Evolutionary conservation across 2,888 invertebrate genomes (phyloP), one percentile per base, ranked within the genome.

Genomic region (Eupithecia insigniata): DNA sequence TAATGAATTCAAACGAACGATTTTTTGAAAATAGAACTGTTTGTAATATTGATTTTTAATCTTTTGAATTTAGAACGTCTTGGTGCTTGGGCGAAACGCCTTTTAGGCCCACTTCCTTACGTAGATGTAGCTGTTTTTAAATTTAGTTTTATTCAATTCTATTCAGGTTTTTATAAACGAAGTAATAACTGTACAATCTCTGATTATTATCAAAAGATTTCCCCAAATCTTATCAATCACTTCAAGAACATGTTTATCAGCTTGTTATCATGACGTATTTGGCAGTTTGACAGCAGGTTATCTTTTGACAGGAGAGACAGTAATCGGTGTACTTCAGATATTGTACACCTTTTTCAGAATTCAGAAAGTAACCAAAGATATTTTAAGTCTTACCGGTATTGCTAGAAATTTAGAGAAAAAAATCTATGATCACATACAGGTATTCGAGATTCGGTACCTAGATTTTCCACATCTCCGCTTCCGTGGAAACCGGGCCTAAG

Each of bases 281-380:
- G 89, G 89, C 88, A 86, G 71, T 76, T 84, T 88, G 90, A 89
- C 90, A 89, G 87, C 83, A 86, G 85, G 85, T 85, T 87, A 87
- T 87, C 82, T 46, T 82, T 84, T 88, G 91, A 91, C 91, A 91
- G 87, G 82, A 83, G 85, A 84, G 82, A 86, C 83, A 78, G 74
- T 83, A 84, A 82, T 79, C 78, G 72, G 67, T 78, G 65, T 51
- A 55, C 14, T 26, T 55, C 26, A 22, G 26, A 12, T 22, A 14
- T 55, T 22, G 22, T 22, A 51, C n/a, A 51, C n/a, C 46, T 22
- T 22, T 51, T 51, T 22, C 22, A 10, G n/a, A 10, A 3, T 26
- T 55, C 3, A 4, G 22, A 26, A 26, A 51, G n/a, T 22, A 51
- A 12, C 1, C 4, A 22, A 12, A 12, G 22, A 51, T 51, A 26